Evolutionary conservation across 2,888 invertebrate genomes (phyloP), one percentile per base, ranked within the genome.

Genomic region (Strigamia crassipes): DNA sequence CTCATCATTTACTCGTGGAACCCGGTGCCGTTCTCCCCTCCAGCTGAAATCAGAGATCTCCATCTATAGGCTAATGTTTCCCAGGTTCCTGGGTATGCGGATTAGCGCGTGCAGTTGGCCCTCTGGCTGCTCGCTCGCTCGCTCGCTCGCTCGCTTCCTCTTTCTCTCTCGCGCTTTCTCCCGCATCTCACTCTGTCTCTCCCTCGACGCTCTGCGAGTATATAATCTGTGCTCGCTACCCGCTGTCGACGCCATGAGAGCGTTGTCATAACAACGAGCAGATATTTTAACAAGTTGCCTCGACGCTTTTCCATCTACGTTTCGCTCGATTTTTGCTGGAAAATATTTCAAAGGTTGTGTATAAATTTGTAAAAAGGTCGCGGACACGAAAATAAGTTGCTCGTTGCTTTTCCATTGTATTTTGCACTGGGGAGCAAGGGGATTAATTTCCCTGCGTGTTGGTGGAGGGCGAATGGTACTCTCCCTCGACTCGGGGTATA

Each of bases 11-110:
- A 73, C 73, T 27, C 73, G 73, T 73, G 73, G 27, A 73, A 73
- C 73, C 73, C 73, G 31, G 73, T 73, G 73, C 73, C 31, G 12
- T 73, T 73, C 73, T 73, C 73, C 73, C 73, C 73, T 73, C 73
- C 23, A 73, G 31, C 73, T 73, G 73, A 73, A 73, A 73, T 73
- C 73, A 73, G 73, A 73, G 73, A 73, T 73, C 73, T 73, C 73
- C 73, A 73, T 73, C 73, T 73, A 73, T 73, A 73, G 73, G 73
- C 73, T 73, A 73, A 73, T 73, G 73, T 73, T 73, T 73, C 73
- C 73, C 73, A 73, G 73, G 73, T 73, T 73, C 73, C 73, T 73
- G 73, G 73, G 73, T 73, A 73, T 73, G 73, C 73, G 73, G 73
- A 73, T 73, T 73, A 73, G 31, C 73, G 73, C 73, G 73, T 73